phyloP scores from a whole-genome alignment of 2,113 vertebrate species.

The Microtus ochrogaster region DNA sequence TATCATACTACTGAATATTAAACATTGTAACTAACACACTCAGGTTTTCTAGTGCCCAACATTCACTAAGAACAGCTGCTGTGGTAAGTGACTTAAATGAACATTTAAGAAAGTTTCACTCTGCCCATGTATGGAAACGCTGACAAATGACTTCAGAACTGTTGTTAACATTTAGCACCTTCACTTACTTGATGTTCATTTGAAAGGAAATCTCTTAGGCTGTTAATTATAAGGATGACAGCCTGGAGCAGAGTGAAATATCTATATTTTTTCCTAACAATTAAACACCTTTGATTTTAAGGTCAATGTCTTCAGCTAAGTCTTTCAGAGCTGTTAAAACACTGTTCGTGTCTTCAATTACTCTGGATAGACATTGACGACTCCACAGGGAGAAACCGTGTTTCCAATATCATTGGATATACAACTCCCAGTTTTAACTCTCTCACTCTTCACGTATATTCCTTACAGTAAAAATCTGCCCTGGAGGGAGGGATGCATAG shows the following conservation, averaged over 20 bases:
- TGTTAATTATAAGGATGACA: slow-evolving; percentile 63
- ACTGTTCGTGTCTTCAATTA: slow-evolving; percentile 36
- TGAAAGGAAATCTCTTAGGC: slow-evolving; percentile 45
- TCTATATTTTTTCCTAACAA: slow-evolving; percentile 68
- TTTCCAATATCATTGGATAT: background rate
- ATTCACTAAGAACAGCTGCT: slow-evolving; percentile 12
- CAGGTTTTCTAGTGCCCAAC: background rate
- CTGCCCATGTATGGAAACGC: background rate
- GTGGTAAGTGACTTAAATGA: slow-evolving; percentile 14
- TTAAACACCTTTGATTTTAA: slow-evolving; percentile 76
- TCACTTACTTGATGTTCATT: slow-evolving; percentile 67
- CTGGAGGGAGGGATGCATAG: background rate
- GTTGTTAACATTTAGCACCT: slow-evolving; percentile 65
- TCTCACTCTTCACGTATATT: background rate
- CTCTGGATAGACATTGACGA: slow-evolving; percentile 27
- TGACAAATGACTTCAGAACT: slow-evolving; percentile 67
- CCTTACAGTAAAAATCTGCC: background rate
- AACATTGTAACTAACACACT: background rate
- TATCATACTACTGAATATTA: background rate
- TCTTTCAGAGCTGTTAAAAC: slow-evolving; percentile 38
- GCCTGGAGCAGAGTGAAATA: slow-evolving; percentile 23
- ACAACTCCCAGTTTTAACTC: background rate
- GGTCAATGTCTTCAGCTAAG: slow-evolving; percentile 48
- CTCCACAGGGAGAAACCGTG: slow-evolving; percentile 13
- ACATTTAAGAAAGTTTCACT: slow-evolving; percentile 58